These are phyloP conservation scores for Chaenocephalus aceratus DNA, from an alignment of 2,113 vertebrate species.

Conservation along the genomic window DNA sequence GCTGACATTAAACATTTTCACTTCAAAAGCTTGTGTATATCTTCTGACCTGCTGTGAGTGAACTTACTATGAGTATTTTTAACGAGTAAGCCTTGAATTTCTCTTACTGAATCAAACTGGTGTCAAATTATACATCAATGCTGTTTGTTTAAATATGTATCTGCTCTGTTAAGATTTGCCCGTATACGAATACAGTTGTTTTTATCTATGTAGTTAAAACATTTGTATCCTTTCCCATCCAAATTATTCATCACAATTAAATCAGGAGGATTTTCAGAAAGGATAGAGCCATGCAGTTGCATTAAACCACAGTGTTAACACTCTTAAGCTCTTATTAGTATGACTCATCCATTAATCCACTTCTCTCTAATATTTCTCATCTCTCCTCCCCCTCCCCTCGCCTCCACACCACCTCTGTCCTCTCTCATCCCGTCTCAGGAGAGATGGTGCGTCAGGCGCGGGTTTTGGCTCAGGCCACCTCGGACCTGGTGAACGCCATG, in stretches of 20 bases:
- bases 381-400: not conserved
- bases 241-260: not conserved
- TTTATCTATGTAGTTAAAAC: too few relatives aligned
- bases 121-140: not conserved
- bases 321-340: not conserved
- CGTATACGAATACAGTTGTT: not conserved
- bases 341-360: conserved; percentile 1
- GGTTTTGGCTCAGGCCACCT: conserved; percentile 96
- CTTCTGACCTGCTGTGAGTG: not conserved
- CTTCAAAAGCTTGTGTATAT: not conserved
- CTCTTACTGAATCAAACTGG: not conserved
- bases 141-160: conserved; percentile 17
- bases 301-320: not conserved
- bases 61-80: not conserved
- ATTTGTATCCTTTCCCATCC: not conserved
- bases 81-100: not conserved
- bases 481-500: conserved; percentile 97
- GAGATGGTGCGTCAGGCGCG: conserved; percentile 98
- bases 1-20: not conserved
- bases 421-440: conserved; percentile 77
- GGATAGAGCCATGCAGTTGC: not conserved
- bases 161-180: not conserved
- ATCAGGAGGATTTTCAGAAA: not conserved
- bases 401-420: not conserved
- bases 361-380: not conserved